Evolutionary conservation across 2,888 invertebrate species (phyloP).

Genomic region (Loripinus fragilis): DNA sequence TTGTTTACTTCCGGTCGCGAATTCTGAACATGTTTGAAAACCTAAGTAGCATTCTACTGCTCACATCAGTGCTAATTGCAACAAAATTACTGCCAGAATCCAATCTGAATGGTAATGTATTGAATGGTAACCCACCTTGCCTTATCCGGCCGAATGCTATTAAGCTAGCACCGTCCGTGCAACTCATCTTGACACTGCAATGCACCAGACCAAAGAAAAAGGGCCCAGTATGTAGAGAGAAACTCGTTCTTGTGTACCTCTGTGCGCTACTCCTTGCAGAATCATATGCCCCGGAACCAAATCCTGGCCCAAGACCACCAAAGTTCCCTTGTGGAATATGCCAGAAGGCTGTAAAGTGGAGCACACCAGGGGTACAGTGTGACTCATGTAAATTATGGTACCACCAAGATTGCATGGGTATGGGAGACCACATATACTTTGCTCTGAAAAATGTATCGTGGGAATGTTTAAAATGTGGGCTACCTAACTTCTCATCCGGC

Average conservation of each 20-base stretch:
- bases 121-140: background rate
- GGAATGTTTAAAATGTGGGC: constrained; percentile 31
- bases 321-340: constrained; percentile 37
- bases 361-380: constrained; percentile 27
- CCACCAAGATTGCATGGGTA: constrained; percentile 33
- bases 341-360: constrained; percentile 30
- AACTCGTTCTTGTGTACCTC: constrained; percentile 27
- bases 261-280: constrained; percentile 32
- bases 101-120: constrained; percentile 3
- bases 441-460: constrained; percentile 21
- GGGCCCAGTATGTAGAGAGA: constrained; percentile 27
- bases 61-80: no score
- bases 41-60: no score
- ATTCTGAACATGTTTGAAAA: no score
- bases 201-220: background rate
- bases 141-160: background rate
- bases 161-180: background rate
- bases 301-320: constrained; percentile 31
- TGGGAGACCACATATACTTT: constrained; percentile 24
- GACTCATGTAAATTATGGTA: constrained; percentile 37
- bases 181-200: background rate
- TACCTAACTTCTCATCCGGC: constrained; percentile 35
- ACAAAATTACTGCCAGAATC: background rate
- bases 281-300: constrained; percentile 39
- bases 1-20: no score